A percentile compares a stretch with the other conserved stretches of the same genome.
phyloP scores from a whole-genome alignment of 2,888 invertebrate genomes.

The Leucophenga montana region DNA sequence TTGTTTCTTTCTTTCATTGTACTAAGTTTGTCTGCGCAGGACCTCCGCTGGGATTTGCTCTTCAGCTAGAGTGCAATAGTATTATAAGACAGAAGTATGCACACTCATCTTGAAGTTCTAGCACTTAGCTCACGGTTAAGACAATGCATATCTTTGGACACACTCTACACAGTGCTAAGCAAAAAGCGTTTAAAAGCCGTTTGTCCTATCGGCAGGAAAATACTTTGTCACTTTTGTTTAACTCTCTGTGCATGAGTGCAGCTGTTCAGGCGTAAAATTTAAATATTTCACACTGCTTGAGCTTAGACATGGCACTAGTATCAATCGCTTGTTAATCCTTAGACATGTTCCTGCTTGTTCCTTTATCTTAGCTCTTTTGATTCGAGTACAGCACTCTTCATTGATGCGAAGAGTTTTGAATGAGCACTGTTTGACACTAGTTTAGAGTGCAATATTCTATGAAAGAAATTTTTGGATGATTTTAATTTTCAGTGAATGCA shows the following conservation, averaged over 20 bases:
- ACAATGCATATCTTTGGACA: slow-evolving; percentile 51
- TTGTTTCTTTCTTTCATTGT: slow-evolving; percentile 28
- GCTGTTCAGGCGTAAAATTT: slow-evolving; percentile 25
- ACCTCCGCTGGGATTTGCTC: slow-evolving; percentile 56
- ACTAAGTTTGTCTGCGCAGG: slow-evolving; percentile 39
- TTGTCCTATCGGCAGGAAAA: not conserved
- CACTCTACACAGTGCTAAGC: too few species aligned
- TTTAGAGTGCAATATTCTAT: not conserved
- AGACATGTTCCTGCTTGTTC: not conserved
- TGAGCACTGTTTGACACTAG: not conserved
- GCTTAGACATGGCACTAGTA: slow-evolving; percentile 14
- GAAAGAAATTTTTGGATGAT: not conserved
- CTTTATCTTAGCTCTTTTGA: slow-evolving; percentile 14
- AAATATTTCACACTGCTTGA: not conserved
- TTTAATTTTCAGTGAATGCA: slow-evolving; percentile 13
- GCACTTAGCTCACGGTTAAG: slow-evolving; percentile 46
- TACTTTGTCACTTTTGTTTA: slow-evolving; percentile 3
- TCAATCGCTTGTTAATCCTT: not conserved
- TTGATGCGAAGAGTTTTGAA: slow-evolving; percentile 19
- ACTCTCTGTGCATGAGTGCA: slow-evolving; percentile 12
- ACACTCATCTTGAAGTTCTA: slow-evolving; percentile 26
- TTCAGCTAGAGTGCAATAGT: slow-evolving; percentile 50
- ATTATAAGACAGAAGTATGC: slow-evolving; percentile 56
- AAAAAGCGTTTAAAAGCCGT: too few species aligned
- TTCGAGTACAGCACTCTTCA: slow-evolving; percentile 1